phyloP scores from a whole-genome alignment of 2,888 invertebrate genomes.

The Nomada goodeniana region DNA sequence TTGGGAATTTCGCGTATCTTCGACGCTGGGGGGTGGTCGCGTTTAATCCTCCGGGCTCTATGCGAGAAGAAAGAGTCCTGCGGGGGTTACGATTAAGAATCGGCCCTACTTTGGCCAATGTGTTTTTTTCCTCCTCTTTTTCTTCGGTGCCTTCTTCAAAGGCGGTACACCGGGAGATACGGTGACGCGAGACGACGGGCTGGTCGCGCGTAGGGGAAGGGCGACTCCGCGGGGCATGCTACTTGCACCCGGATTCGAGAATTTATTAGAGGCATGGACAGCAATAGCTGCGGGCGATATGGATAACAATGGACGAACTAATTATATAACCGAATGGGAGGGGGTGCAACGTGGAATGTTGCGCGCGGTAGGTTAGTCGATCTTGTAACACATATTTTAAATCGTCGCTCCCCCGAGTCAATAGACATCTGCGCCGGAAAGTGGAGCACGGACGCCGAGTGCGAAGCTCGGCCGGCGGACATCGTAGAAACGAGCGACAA shows the following conservation, averaged over 20 bases:
- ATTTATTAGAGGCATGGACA: neutral
- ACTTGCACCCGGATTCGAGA: neutral
- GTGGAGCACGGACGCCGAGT: neutral
- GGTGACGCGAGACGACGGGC: neutral
- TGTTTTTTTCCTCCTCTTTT: conserved; percentile 19
- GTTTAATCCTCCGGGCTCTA: conserved; percentile 70
- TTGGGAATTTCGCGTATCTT: conserved; percentile 75
- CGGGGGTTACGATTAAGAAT: conserved; percentile 66
- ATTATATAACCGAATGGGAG: too few species aligned
- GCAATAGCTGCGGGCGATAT: neutral
- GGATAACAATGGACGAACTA: neutral
- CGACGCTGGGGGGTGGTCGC: conserved; percentile 64
- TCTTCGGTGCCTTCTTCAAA: conserved; percentile 36
- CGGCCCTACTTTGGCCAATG: conserved; percentile 57
- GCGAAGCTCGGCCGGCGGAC: neutral
- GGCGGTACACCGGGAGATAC: conserved; percentile 25
- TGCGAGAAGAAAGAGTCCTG: conserved; percentile 65
- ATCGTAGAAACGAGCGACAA: neutral
- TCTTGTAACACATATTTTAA: too few species aligned
- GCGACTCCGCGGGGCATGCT: neutral
- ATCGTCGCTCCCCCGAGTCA: neutral
- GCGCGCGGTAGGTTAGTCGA: too few species aligned
- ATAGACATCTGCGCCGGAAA: neutral
- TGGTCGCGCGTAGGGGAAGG: neutral
- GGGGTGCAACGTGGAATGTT: too few species aligned